A percentile compares a stretch with the other conserved stretches of the same genome.
Evolutionary conservation across 2,888 invertebrate genomes (phyloP).

Genomic region (Escarpia spicata): DNA sequence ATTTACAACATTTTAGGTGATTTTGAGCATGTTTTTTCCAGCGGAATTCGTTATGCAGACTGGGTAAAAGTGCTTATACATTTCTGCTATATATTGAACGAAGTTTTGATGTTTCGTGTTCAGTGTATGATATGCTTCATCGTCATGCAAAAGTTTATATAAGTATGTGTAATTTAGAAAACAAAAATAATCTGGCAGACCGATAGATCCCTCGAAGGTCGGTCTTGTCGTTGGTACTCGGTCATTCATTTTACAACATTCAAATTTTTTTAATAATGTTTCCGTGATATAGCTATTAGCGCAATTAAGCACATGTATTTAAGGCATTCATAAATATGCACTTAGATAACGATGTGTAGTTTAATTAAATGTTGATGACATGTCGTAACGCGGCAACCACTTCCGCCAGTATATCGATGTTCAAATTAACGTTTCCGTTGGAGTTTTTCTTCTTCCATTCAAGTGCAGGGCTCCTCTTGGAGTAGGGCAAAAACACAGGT

Average conservation of each 20-base stretch:
- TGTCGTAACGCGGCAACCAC: too few species aligned
- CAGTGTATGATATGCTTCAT: not conserved
- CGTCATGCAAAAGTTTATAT: not conserved
- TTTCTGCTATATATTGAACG: not conserved
- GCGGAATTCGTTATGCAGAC: not conserved
- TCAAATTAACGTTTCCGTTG: too few species aligned
- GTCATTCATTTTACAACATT: not conserved
- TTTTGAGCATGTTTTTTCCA: not conserved
- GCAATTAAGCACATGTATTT: too few species aligned
- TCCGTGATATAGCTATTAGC: too few species aligned
- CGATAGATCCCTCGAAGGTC: not conserved
- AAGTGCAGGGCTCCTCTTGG: too few species aligned
- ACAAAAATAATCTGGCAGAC: too few species aligned
- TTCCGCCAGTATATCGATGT: too few species aligned
- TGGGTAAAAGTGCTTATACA: not conserved
- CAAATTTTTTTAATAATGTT: too few species aligned
- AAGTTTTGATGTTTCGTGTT: not conserved
- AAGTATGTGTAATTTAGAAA: not conserved
- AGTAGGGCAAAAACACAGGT: not conserved
- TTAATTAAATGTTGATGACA: too few species aligned
- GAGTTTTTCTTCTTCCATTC: too few species aligned
- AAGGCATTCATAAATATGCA: too few species aligned
- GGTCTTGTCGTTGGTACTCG: not conserved
- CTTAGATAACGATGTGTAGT: too few species aligned
- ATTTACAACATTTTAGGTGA: not conserved